These are phyloP conservation scores for Sphaeridia pumilis DNA, from an alignment of 2,888 invertebrate species.

Conservation along the genomic window DNA sequence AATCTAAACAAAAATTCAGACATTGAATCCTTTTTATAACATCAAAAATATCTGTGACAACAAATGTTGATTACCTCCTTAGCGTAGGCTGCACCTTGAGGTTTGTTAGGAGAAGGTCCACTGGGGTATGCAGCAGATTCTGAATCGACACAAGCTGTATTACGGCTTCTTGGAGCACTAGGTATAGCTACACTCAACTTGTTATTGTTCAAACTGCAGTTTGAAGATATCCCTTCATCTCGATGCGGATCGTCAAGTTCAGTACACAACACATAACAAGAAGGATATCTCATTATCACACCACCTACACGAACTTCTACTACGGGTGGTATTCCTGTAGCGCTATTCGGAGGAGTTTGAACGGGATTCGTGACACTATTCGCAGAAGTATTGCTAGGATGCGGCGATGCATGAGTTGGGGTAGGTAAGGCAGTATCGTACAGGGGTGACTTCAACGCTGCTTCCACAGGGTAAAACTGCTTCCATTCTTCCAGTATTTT, in stretches of 20 bases:
- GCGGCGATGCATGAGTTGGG: constrained; percentile 30
- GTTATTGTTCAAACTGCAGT: background rate
- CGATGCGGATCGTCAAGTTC: constrained; percentile 57
- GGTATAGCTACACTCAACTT: background rate
- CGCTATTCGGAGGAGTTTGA: constrained; percentile 14
- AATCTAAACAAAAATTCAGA: constrained; percentile 30
- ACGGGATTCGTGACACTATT: constrained; percentile 8
- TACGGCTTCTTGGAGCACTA: constrained; percentile 13
- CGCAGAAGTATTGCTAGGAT: constrained; percentile 11
- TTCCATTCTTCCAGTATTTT: constrained; percentile 86
- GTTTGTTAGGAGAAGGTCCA: constrained; percentile 28
- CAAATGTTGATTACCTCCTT: constrained; percentile 21
- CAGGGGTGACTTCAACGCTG: constrained; percentile 30
- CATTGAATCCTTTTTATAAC: background rate
- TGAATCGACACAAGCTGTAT: constrained; percentile 17
- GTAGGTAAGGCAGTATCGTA: constrained; percentile 26
- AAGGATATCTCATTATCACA: constrained; percentile 88
- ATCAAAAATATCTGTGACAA: background rate
- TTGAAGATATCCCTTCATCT: constrained; percentile 8
- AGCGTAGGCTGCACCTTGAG: constrained; percentile 24
- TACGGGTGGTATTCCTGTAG: constrained; percentile 39
- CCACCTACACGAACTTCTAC: constrained; percentile 57
- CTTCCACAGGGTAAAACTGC: constrained; percentile 80
- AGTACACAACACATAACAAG: constrained; percentile 82
- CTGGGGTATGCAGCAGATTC: constrained; percentile 31